These are phyloP conservation scores for Apostichopus californicus DNA, from an alignment of 35 echinoderm and acorn worm genomes.

Conservation along the genomic window DNA sequence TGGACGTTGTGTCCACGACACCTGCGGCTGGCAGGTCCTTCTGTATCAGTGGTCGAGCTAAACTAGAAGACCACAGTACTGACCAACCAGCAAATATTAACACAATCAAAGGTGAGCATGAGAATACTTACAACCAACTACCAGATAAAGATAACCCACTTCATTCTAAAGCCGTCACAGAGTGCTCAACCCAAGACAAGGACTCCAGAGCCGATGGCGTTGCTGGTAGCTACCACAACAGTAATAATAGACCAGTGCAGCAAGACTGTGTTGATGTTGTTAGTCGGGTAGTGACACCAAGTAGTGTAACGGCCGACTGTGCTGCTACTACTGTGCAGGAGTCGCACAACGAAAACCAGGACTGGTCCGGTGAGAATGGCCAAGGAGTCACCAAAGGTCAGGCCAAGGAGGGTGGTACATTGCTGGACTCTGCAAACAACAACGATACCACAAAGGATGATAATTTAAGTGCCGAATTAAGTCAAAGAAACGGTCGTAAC, in stretches of 20 bases:
- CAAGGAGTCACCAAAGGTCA: background rate
- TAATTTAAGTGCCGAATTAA: background rate
- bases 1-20: background rate
- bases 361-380: background rate
- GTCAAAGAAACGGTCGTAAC: background rate
- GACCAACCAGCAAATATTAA: background rate
- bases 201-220: background rate
- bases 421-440: conserved; percentile 17
- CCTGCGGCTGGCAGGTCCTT: conserved; percentile 1
- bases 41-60: conserved; percentile 9
- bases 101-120: background rate
- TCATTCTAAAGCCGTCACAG: background rate
- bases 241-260: too few species aligned
- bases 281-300: background rate
- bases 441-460: background rate
- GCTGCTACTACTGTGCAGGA: background rate
- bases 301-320: background rate
- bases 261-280: background rate
- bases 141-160: background rate
- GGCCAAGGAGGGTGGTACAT: background rate
- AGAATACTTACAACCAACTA: background rate
- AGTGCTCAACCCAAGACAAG: background rate
- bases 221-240: conserved; percentile 18
- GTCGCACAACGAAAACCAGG: conserved; percentile 5
- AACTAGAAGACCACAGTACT: background rate